Conservation (phyloP, 2,888 invertebrate genomes). For the Scotopteryx bipunctaria region DNA sequence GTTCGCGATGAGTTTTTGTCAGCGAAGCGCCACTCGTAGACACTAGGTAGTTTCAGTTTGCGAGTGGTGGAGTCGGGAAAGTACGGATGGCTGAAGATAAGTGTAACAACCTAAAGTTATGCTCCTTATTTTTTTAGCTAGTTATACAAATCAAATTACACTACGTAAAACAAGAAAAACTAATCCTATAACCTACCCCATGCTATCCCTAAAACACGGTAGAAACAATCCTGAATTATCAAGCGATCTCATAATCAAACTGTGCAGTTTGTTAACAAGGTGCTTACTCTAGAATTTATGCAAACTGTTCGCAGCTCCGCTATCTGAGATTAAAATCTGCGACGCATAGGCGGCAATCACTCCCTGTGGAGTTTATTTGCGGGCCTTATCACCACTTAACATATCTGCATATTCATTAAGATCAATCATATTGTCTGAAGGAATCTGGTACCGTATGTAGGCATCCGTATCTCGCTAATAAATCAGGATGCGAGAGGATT, state of each 20-base stretch:
- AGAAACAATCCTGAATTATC: conserved; percentile 60
- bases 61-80: conserved; percentile 7
- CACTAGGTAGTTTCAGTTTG: conserved; percentile 17
- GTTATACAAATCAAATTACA: too few species aligned
- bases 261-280: conserved; percentile 80
- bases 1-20: conserved; percentile 38
- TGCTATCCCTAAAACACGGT: conserved; percentile 25
- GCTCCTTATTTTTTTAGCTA: too few species aligned
- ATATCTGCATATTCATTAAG: conserved; percentile 81
- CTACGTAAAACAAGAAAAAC: too few species aligned
- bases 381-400: conserved; percentile 74
- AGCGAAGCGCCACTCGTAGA: conserved; percentile 23
- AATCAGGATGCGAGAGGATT: conserved; percentile 28
- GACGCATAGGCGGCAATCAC: conserved; percentile 73
- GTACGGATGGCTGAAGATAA: conserved; percentile 4
- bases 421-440: conserved; percentile 74
- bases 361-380: conserved; percentile 77
- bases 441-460: conserved; percentile 15
- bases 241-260: conserved; percentile 74
- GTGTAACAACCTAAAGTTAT: background rate
- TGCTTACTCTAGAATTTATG: conserved; percentile 81
- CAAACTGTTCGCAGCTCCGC: conserved; percentile 75
- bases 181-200: too few species aligned
- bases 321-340: conserved; percentile 83
- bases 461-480: conserved; percentile 22